Evolutionary conservation across 1,140 invertebrate genomes (phyloP), one percentile per base, ranked within the genome.

Genomic region (Pantala flavescens): DNA sequence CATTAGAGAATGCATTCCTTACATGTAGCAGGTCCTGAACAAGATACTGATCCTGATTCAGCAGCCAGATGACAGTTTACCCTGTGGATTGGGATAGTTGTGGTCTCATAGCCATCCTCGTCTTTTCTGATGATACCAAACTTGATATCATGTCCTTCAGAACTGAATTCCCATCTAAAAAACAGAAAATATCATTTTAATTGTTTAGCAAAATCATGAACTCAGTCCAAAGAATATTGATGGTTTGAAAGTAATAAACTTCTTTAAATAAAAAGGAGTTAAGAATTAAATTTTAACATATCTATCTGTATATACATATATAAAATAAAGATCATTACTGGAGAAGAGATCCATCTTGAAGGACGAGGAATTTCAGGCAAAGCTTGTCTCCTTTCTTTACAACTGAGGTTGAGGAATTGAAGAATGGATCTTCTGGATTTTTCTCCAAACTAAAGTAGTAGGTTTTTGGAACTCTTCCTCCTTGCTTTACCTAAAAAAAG

Each of bases 91-190:
- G 89, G 87, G 73, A 95, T 83, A 19, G 93, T 84, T 74, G 89
- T 85, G 7, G 82, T 85, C 76, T 88, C 85, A 43, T 85, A 84
- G 0, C 90, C 91, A 73, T 89, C 84, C 7, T 85, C 83, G 76
- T 89, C 88, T 76, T 87, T 86, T 24, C 87, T 86, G 28, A 87
- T 84, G 24, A 97, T 88, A 71, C 90, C 88, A 82, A 96, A 97
- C 78, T 92, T 93, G 74, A 97, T 96, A 80, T 97, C 95, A 80
- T 95, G 91, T 75, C 87, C 89, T 76, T 95, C 91, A 0, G 93
- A 91, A 77, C 90, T 87, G 79, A 96, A 95, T 78, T 95, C 93
- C 94, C 94, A 97, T 76, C 94, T 96, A 76, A 79, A 82, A 81
- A 79, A 76, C 23, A 80, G 24, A 55, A 71, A 71, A 23, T 12